A percentile compares a stretch with the other conserved stretches of the same genome.
Evolutionary conservation across 2,888 invertebrate species (phyloP).

Genomic region (Watsonalla cultraria): DNA sequence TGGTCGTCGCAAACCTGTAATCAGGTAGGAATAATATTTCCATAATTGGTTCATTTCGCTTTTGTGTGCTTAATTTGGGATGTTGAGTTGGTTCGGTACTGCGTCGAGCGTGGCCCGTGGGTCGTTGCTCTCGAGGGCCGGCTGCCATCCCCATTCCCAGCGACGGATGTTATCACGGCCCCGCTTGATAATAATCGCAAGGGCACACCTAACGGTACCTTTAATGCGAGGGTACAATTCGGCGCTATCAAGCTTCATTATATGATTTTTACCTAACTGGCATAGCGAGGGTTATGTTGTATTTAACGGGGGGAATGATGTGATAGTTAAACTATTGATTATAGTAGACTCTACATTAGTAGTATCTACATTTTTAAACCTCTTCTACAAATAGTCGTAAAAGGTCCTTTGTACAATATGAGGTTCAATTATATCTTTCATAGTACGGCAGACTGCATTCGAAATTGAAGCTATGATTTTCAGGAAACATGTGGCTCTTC

Average conservation of each 20-base stretch:
- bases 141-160: conserved; percentile 40
- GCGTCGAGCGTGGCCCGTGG: conserved; percentile 18
- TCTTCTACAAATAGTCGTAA: too few species aligned
- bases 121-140: conserved; percentile 43
- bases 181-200: conserved; percentile 52
- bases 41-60: conserved; percentile 16
- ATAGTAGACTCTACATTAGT: too few species aligned
- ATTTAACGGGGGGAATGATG: neutral
- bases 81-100: conserved; percentile 9
- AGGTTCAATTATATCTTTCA: too few species aligned
- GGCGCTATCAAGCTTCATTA: conserved; percentile 13
- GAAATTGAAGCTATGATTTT: too few species aligned
- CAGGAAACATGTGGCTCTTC: too few species aligned
- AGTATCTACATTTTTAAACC: too few species aligned
- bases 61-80: conserved; percentile 39
- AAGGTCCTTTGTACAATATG: too few species aligned
- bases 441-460: too few species aligned
- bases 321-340: neutral
- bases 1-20: conserved; percentile 1
- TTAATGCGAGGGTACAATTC: conserved; percentile 41
- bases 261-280: too few species aligned
- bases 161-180: conserved; percentile 47
- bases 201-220: conserved; percentile 49
- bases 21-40: conserved; percentile 1
- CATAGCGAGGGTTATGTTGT: too few species aligned